phyloP scores from a whole-genome alignment of 2,113 vertebrate genomes.

The Erpornis zantholeuca region DNA sequence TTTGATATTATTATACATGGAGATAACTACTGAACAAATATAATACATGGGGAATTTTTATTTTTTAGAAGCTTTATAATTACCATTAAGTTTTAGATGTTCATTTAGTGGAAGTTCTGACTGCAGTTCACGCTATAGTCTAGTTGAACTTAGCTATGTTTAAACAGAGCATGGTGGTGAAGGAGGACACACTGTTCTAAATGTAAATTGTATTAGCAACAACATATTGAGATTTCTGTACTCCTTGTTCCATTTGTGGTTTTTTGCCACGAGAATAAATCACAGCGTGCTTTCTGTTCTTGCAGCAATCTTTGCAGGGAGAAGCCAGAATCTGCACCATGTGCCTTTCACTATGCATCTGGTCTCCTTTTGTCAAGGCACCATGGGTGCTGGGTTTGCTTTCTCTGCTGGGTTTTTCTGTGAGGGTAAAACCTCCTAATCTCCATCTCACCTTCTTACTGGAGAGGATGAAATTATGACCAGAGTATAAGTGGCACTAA shows the following conservation, averaged over 20 bases:
- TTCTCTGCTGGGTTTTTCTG: not conserved
- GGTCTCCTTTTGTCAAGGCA: not conserved
- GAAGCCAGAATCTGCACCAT: constrained; percentile 13
- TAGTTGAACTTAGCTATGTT: not conserved
- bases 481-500: not conserved
- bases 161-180: not conserved
- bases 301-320: not conserved
- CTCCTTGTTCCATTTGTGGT: constrained; percentile 39
- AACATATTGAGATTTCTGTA: constrained; percentile 63
- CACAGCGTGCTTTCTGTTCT: constrained; percentile 47
- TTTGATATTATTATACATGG: constrained; percentile 38
- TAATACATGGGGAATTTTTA: not conserved
- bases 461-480: not conserved
- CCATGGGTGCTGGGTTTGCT: not conserved
- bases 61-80: not conserved
- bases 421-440: not conserved
- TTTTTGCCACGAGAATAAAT: constrained; percentile 57
- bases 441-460: not conserved
- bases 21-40: constrained; percentile 13
- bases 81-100: constrained; percentile 22
- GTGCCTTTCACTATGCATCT: constrained; percentile 30
- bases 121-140: constrained; percentile 33
- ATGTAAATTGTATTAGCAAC: constrained; percentile 63
- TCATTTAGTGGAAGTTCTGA: constrained; percentile 33
- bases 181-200: constrained; percentile 40